Evolutionary conservation across 1,140 invertebrate genomes (phyloP), one percentile per base, ranked within the genome.

Genomic region (Metaphire vulgaris): DNA sequence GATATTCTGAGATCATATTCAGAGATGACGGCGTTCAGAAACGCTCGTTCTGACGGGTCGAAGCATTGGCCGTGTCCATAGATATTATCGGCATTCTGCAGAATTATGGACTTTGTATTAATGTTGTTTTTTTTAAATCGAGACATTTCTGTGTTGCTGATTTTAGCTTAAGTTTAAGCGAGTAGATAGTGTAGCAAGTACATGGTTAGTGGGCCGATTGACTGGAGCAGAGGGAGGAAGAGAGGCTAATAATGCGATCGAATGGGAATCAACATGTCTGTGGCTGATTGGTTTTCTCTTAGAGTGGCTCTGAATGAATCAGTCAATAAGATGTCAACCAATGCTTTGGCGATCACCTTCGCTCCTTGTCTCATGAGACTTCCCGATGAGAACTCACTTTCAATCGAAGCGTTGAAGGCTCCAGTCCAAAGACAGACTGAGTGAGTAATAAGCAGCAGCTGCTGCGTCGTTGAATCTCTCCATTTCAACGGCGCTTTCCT

Each of bases 301-400:
- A 89, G 90, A 79, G 93, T 97, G 0, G 93, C 93, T 0, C 87
- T 92, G 28, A 91, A 94, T 81, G 95, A 97, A 87, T 89, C 92
- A 34, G 91, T 91, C 76, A 98, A 97, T 86, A 90, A 93, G 76
- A 98, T 98, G 96, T 93, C 91, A 78, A 89, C 93, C 0, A 93
- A 92, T 81, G 92, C 93, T 66, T 86, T 98, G 73, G 93, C 95
- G 28, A 96, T 97, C 79, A 93, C 97, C 68, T 97, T 97, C 87
- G 94, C 95, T 16, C 96, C 96, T 12, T 97, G 94, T 85, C 92
- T 98, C 72, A 87, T 98, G 76, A 88, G 94, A 12, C 21, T 21
- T 6, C 41, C 41, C 21, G 21, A 12, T 56, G 6, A 12, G 21
- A 6, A 56, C 6, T 56, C 41, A 56, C 6, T 21, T 56, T 21